phyloP scores from a whole-genome alignment of 1,140 invertebrate species.

The Hycleus cichorii region DNA sequence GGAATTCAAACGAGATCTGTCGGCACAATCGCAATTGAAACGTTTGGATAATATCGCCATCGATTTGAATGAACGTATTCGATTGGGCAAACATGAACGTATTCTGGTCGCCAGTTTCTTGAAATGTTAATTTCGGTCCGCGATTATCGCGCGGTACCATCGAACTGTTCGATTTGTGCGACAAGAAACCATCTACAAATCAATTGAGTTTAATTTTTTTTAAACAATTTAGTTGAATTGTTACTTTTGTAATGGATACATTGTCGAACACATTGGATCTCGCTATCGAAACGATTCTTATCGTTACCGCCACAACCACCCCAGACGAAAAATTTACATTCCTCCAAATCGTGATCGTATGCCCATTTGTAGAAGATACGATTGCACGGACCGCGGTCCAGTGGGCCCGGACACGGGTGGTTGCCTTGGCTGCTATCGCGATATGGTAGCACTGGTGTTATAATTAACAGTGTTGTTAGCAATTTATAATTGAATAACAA shows the following conservation, averaged over 20 bases:
- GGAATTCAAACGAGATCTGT: slow-evolving; percentile 81
- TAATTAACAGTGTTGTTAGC: too few species aligned
- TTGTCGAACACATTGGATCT: slow-evolving; percentile 60
- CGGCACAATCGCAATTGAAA: slow-evolving; percentile 79
- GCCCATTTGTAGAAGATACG: slow-evolving; percentile 63
- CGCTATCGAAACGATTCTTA: slow-evolving; percentile 67
- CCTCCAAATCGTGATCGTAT: slow-evolving; percentile 56
- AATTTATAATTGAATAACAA: too few species aligned
- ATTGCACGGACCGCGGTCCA: slow-evolving; percentile 59
- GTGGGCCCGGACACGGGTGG: slow-evolving; percentile 34
- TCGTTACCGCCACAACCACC: slow-evolving; percentile 70
- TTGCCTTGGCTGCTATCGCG: not conserved
- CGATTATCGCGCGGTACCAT: slow-evolving; percentile 59
- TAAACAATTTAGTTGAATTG: not conserved
- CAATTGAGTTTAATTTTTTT: not conserved
- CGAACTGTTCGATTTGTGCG: not conserved
- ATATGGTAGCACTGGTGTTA: slow-evolving; percentile 1
- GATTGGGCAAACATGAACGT: slow-evolving; percentile 83
- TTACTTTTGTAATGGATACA: slow-evolving; percentile 49
- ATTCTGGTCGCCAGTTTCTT: slow-evolving; percentile 65
- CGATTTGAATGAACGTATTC: slow-evolving; percentile 80
- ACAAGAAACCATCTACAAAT: slow-evolving; percentile 37
- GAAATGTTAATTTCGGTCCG: slow-evolving; percentile 69
- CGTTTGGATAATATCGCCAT: slow-evolving; percentile 74
- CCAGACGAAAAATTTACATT: slow-evolving; percentile 66